Conservation (phyloP, 2,797 vertebrate genomes). For the Nyctalus aviator region DNA sequence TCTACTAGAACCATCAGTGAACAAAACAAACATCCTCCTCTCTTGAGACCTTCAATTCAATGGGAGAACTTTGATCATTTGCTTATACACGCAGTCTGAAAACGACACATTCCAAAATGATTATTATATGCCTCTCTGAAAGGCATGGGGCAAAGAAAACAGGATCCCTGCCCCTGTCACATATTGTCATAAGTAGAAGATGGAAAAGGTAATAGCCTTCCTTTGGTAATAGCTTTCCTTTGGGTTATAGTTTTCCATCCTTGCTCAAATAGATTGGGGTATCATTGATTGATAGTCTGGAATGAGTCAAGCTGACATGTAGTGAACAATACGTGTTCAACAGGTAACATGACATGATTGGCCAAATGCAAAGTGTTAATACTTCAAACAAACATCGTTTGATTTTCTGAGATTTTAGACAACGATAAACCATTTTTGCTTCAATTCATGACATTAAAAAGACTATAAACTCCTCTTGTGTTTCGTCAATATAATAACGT, state of each 20-base stretch:
- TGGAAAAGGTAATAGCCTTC: neutral
- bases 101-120: neutral
- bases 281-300: neutral
- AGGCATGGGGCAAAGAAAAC: neutral
- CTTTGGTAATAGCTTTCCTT: neutral
- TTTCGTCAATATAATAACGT: neutral
- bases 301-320: neutral
- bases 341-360: neutral
- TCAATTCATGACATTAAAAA: neutral
- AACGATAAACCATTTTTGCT: neutral
- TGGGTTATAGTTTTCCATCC: neutral
- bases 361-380: neutral
- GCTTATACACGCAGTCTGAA: neutral
- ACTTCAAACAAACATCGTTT: neutral
- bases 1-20: neutral
- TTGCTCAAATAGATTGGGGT: neutral
- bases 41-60: neutral
- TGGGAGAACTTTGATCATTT: neutral
- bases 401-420: neutral
- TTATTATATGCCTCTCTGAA: neutral
- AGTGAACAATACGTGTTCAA: neutral
- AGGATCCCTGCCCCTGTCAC: neutral
- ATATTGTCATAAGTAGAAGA: neutral
- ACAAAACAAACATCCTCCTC: neutral
- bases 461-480: neutral